Conservation (phyloP, 2,113 vertebrate species). For the Anhinga anhinga region DNA sequence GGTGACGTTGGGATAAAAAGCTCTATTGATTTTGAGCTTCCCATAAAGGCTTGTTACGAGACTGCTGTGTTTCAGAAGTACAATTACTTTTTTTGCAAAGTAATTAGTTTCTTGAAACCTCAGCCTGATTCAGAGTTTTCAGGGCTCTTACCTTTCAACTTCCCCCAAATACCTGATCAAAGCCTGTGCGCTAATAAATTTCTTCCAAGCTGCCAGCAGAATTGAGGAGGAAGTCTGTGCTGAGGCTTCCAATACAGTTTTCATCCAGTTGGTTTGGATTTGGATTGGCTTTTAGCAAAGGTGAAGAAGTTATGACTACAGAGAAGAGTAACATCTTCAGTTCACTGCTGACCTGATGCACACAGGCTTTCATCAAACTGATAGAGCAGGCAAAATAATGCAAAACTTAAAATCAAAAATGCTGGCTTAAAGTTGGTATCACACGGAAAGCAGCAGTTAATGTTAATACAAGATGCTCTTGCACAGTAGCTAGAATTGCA, state of each 20-base stretch:
- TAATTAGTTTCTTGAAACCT: not conserved
- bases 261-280: not conserved
- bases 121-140: not conserved
- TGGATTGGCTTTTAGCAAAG: not conserved
- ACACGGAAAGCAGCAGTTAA: not conserved
- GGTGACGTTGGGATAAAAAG: not conserved
- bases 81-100: not conserved
- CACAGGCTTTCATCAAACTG: not conserved
- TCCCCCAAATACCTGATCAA: not conserved
- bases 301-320: not conserved
- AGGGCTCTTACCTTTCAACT: not conserved
- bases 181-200: not conserved
- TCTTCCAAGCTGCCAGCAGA: not conserved
- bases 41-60: not conserved
- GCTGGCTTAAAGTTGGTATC: not conserved
- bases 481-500: not conserved
- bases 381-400: not conserved
- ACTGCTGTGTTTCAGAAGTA: not conserved
- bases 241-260: not conserved
- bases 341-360: not conserved
- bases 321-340: not conserved
- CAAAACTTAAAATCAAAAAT: not conserved
- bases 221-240: not conserved
- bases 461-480: not conserved
- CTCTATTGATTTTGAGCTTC: not conserved